phyloP scores from a whole-genome alignment of 2,113 vertebrate genomes.

The Lycaon pictus region DNA sequence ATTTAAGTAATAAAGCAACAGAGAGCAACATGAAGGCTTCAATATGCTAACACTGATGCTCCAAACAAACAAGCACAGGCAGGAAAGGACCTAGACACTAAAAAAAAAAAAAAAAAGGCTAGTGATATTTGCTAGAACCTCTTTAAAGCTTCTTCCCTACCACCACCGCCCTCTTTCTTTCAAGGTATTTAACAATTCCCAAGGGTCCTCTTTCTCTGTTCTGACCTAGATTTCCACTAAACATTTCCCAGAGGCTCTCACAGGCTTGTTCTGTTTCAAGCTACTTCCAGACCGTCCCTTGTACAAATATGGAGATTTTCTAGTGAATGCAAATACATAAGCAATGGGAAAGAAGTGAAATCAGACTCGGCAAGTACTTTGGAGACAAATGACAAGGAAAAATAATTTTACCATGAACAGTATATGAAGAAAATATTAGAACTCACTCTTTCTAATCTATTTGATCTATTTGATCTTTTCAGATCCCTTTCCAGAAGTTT shows the following conservation, averaged over 20 bases:
- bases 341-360: constrained; percentile 47
- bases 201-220: neutral
- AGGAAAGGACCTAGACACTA: neutral
- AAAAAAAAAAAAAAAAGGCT: neutral
- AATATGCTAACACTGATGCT: neutral
- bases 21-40: neutral
- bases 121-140: neutral
- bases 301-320: constrained; percentile 53
- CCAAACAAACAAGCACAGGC: neutral
- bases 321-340: neutral
- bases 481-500: neutral
- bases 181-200: constrained; percentile 53
- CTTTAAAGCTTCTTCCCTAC: neutral
- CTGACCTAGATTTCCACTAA: constrained; percentile 55
- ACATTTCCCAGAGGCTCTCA: constrained; percentile 13
- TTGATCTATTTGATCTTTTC: neutral
- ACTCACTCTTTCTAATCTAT: neutral
- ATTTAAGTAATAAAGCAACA: neutral
- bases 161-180: neutral
- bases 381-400: neutral
- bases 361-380: constrained; percentile 12
- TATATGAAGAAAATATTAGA: neutral
- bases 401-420: constrained; percentile 15
- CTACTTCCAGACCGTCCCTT: constrained; percentile 30
- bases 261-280: neutral